These are phyloP conservation scores for Drosophila stalkeri DNA, from an alignment of 2,888 invertebrate genomes.

Conservation along the genomic window DNA sequence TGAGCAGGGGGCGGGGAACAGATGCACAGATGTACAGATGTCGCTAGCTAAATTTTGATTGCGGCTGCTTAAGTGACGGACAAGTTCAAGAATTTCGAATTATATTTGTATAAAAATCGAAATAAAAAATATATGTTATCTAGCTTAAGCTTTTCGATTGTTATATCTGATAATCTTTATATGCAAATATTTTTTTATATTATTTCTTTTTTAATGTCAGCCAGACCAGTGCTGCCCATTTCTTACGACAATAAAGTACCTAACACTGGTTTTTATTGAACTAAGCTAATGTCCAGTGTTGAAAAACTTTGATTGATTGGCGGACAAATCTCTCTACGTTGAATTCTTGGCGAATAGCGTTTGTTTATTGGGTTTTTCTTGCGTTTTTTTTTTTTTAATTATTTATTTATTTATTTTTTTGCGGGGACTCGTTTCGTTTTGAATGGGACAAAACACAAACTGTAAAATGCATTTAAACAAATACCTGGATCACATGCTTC, in stretches of 20 bases:
- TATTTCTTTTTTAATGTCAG: not conserved
- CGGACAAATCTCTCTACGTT: slow-evolving; percentile 1
- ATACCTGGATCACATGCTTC: slow-evolving; percentile 94
- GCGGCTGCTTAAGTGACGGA: slow-evolving; percentile 5
- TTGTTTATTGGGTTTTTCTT: slow-evolving; percentile 9
- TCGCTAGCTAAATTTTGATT: not conserved
- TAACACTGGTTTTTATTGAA: not conserved
- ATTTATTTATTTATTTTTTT: slow-evolving; percentile 24
- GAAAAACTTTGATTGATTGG: not conserved
- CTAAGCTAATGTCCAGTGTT: not conserved
- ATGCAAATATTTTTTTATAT: not conserved
- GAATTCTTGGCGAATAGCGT: slow-evolving; percentile 8
- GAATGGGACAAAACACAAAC: slow-evolving; percentile 69
- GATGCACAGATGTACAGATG: slow-evolving; percentile 9
- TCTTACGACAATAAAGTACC: not conserved
- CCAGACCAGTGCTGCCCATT: slow-evolving; percentile 3
- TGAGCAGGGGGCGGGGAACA: slow-evolving; percentile 32
- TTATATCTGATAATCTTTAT: not conserved
- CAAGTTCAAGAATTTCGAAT: not conserved
- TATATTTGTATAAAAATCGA: not conserved
- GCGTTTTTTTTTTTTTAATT: not conserved
- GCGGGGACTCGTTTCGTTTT: slow-evolving; percentile 53
- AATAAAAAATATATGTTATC: not conserved
- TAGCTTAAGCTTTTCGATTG: not conserved
- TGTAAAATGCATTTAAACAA: slow-evolving; percentile 74